Evolutionary conservation across 1,140 invertebrate genomes (phyloP).

Genomic region (Dendroctonus valens): DNA sequence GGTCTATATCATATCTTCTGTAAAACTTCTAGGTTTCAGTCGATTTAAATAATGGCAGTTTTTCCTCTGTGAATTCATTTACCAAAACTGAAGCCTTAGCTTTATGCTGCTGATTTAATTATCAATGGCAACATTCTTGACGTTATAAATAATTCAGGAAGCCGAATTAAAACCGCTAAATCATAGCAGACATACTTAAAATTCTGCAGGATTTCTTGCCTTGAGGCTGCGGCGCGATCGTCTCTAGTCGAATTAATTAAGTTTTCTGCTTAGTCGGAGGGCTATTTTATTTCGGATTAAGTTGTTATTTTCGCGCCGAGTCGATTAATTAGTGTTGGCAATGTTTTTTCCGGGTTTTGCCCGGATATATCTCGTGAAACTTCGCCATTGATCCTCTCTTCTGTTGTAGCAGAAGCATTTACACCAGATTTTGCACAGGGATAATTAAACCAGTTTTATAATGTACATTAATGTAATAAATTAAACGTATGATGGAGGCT

Average conservation of each 20-base stretch:
- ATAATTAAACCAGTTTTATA: too few species aligned
- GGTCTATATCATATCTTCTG: too few species aligned
- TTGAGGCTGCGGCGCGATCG: not conserved
- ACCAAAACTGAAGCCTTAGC: not conserved
- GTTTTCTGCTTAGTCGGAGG: slow-evolving; percentile 2
- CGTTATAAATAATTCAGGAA: too few species aligned
- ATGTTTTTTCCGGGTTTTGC: not conserved
- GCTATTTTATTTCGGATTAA: slow-evolving; percentile 10
- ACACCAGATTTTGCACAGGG: too few species aligned
- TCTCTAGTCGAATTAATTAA: slow-evolving; percentile 12
- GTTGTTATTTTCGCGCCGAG: slow-evolving; percentile 1
- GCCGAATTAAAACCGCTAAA: not conserved
- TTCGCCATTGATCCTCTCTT: too few species aligned
- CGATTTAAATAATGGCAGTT: not conserved
- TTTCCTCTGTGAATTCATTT: not conserved
- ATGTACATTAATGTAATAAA: too few species aligned
- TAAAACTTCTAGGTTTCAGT: not conserved
- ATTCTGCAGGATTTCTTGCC: slow-evolving; percentile 6
- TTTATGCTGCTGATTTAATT: too few species aligned
- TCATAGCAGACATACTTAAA: slow-evolving; percentile 12
- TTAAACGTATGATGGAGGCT: too few species aligned
- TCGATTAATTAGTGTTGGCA: not conserved
- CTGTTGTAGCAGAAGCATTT: too few species aligned
- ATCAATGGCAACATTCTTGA: too few species aligned
- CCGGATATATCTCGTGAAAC: too few species aligned